A percentile compares a stretch with the other conserved stretches of the same genome.
Conservation (phyloP, 2,888 invertebrate species). For the Plusia festucae region DNA sequence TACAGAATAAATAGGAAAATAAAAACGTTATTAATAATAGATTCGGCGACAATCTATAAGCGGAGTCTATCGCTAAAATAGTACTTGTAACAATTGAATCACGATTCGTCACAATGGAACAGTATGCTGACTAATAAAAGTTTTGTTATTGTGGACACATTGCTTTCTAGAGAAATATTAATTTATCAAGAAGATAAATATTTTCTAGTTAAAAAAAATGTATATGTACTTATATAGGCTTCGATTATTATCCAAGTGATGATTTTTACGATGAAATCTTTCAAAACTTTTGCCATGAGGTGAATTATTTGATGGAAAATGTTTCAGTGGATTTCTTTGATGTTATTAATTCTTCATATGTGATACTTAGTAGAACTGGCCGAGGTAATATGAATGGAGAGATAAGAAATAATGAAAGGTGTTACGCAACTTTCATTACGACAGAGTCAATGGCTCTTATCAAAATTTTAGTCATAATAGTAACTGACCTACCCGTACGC, state of each 20-base stretch:
- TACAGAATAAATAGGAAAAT: conserved; percentile 9
- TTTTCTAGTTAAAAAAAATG: no score
- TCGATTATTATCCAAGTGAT: conserved; percentile 6
- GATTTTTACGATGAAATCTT: conserved; percentile 16
- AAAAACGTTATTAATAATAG: conserved; percentile 26
- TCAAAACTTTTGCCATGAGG: background rate
- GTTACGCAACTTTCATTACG: conserved; percentile 61
- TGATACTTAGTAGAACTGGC: conserved; percentile 13
- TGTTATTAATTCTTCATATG: conserved; percentile 10
- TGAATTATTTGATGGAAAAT: background rate
- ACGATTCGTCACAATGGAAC: conserved; percentile 63
- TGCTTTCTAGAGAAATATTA: conserved; percentile 66
- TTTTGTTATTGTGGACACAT: conserved; percentile 54
- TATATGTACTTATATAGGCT: no score
- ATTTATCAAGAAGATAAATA: conserved; percentile 10
- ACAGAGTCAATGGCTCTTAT: conserved; percentile 67
- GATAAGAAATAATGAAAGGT: conserved; percentile 59
- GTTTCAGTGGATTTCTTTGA: background rate
- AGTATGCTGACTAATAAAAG: conserved; percentile 67
- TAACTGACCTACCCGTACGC: conserved; percentile 86
- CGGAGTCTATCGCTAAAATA: conserved; percentile 63
- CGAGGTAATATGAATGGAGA: conserved; percentile 50
- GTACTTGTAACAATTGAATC: conserved; percentile 66
- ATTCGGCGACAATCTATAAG: conserved; percentile 60
- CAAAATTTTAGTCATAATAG: conserved; percentile 80